Evolutionary conservation across 2,113 vertebrate genomes (phyloP), one percentile per base, ranked within the genome.

Genomic region (Cricetomys ansorgei): DNA sequence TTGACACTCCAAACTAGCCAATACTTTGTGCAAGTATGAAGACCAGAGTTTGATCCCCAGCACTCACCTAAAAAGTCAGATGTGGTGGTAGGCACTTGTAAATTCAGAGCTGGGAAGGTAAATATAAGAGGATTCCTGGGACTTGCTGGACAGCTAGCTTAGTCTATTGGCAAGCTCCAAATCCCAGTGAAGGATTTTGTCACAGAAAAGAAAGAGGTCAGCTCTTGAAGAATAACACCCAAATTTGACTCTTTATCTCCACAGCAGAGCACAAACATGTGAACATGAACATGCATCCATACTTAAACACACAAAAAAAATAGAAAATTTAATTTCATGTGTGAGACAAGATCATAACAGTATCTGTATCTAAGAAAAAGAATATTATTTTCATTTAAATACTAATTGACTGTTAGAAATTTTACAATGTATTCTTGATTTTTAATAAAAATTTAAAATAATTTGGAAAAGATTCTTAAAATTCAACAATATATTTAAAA

Each of bases 361-460:
- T 86, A 91, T 40, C 29, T 83, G 1, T 86, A 29, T 87, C 37
- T 81, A n/a, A 40, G 4, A 34, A 89, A 77, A 37, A 43, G 7
- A 29, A 16, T 7, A 76, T 94, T 89, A 2, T 83, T 95, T 80
- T 83, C n/a, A 80, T 57, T 92, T 84, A 95, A 91, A 76, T 6
- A 93, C 67, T 76, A 72, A 86, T 88, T 94, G 67, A 45, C 8
- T 79, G 17, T 79, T 94, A 55, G 23, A 89, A 96, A 48, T 83
- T 89, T 77, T 84, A 53, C 3, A 34, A 19, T 48, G 62, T 64
- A 64, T 67, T 34, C 16, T 34, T 85, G 2, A 29, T 0, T 83
- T 83, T 83, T 83, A 80, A 11, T 48, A 43, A 62, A 37, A 57
- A 6, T 76, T 62, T 31, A 64, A 65, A 45, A 27, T 65, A 45